Evolutionary conservation across 2,113 vertebrate genomes (phyloP).

Genomic region (Peromyscus leucopus): DNA sequence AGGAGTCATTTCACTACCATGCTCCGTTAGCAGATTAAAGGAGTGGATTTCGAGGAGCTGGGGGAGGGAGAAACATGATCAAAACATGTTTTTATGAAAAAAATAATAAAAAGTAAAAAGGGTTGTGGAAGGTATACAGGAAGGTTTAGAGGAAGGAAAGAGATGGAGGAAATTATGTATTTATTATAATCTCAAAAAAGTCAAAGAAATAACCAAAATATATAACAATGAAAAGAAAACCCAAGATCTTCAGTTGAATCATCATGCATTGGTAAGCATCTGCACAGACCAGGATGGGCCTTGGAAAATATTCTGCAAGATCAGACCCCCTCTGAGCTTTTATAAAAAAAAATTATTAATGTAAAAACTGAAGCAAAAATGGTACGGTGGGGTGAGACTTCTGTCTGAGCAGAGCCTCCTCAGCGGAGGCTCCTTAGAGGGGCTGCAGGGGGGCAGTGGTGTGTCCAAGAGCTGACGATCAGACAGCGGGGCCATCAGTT

Average conservation of each 20-base stretch:
- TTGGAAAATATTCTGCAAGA: not conserved
- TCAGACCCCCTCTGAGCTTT: not conserved
- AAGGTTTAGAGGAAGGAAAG: not conserved
- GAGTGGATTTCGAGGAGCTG: not conserved
- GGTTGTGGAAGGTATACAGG: not conserved
- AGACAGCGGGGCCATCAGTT: not conserved
- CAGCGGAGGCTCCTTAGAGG: not conserved
- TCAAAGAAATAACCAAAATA: not conserved
- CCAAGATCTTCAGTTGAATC: not conserved
- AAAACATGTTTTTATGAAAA: not conserved
- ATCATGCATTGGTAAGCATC: too few species aligned
- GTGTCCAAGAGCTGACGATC: accelerated
- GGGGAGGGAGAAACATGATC: not conserved
- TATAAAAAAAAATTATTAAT: not conserved
- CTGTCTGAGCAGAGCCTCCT: not conserved
- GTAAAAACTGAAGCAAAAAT: not conserved
- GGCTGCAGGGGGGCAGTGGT: too few species aligned
- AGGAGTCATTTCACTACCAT: not conserved
- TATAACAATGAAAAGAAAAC: not conserved
- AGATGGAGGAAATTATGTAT: not conserved
- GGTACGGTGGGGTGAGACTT: not conserved
- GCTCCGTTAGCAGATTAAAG: not conserved
- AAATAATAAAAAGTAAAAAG: not conserved
- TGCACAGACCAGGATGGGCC: not conserved
- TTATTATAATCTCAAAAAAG: not conserved